phyloP scores from a whole-genome alignment of 1,140 invertebrate genomes.

The Pseudomyrmex flavicornis region DNA sequence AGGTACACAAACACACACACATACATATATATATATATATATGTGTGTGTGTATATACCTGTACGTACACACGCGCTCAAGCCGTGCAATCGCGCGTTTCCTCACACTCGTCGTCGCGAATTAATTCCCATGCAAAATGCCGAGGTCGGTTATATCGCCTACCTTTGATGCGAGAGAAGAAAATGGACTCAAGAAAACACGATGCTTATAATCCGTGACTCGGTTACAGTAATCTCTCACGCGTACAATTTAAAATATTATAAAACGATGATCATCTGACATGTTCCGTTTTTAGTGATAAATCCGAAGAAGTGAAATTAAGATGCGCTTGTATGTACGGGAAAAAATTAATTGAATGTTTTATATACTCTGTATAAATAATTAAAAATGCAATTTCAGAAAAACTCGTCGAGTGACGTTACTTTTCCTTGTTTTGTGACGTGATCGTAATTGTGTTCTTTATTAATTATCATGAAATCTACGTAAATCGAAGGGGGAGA shows the following conservation, averaged over 20 bases:
- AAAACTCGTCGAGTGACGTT: no score
- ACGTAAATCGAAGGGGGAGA: not conserved
- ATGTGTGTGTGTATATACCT: no score
- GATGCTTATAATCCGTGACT: conserved; percentile 1
- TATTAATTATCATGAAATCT: not conserved
- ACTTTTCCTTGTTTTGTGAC: no score
- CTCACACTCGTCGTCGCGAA: conserved; percentile 1
- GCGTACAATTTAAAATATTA: not conserved
- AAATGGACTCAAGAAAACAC: not conserved
- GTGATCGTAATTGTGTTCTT: not conserved
- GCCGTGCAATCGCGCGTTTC: conserved; percentile 31
- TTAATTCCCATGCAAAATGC: conserved; percentile 56
- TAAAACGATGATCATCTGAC: no score
- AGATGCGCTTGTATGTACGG: no score
- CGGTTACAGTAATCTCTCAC: not conserved
- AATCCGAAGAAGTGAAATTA: not conserved
- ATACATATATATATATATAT: no score
- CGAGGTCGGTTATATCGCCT: not conserved
- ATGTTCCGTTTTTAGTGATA: not conserved
- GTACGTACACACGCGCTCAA: no score
- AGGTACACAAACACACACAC: not conserved
- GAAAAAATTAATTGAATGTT: no score
- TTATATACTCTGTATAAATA: no score
- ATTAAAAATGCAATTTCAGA: no score
- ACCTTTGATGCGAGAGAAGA: not conserved